phyloP scores from a whole-genome alignment of 1,140 invertebrate species.

The Oryctes rhinoceros region DNA sequence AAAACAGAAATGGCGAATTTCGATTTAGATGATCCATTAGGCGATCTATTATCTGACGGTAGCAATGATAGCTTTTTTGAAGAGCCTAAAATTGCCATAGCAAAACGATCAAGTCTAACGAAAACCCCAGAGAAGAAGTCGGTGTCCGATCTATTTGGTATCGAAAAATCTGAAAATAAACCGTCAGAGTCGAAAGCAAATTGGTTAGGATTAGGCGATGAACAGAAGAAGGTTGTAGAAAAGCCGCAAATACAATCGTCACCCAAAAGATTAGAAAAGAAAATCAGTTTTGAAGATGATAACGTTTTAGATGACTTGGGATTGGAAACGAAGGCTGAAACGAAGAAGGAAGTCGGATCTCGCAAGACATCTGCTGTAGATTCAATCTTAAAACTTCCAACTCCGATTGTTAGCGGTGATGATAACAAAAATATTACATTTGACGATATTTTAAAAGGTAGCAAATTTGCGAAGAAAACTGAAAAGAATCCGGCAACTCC shows the following conservation, averaged over 20 bases:
- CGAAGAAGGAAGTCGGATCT: neutral
- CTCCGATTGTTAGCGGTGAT: conserved; percentile 29
- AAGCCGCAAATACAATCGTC: neutral
- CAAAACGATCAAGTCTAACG: conserved; percentile 49
- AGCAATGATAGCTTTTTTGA: conserved; percentile 66
- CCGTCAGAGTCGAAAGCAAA: conserved; percentile 44
- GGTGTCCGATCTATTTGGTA: conserved; percentile 53
- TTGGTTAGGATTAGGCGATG: conserved; percentile 50
- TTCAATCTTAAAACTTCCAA: conserved; percentile 50
- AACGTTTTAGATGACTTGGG: conserved; percentile 49
- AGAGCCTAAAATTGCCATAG: conserved; percentile 53
- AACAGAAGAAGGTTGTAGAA: conserved; percentile 40
- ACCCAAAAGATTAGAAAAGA: conserved; percentile 43
- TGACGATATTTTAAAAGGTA: conserved; percentile 56
- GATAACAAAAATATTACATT: conserved; percentile 49
- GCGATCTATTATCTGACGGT: conserved; percentile 62
- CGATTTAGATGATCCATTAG: conserved; percentile 60
- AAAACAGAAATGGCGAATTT: conserved; percentile 50
- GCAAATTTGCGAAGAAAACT: conserved; percentile 45
- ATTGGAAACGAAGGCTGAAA: conserved; percentile 33
- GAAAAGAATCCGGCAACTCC: conserved; percentile 22
- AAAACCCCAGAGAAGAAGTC: conserved; percentile 54
- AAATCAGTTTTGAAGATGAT: conserved; percentile 55
- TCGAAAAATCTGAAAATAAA: conserved; percentile 44
- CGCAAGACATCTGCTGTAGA: conserved; percentile 50